Base-by-base conservation (phyloP, 2,113 vertebrate genomes). In the Nothobranchius kuhntae region DNA sequence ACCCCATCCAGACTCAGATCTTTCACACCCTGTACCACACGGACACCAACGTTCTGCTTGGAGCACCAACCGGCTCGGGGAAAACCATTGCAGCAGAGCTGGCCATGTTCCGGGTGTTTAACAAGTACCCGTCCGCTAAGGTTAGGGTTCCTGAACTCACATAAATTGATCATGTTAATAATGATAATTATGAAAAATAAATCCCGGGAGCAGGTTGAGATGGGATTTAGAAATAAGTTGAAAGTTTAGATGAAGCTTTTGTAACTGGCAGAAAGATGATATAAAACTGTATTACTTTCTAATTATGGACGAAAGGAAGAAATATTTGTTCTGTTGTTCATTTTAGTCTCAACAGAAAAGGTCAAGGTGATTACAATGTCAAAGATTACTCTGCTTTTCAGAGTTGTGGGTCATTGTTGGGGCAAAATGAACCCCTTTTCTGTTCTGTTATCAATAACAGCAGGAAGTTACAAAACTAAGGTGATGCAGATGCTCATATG, bases 1-100 rank as follows among this genome's bases (percentile, higher is more conserved):
- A 99, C 87, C 97, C 98, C 68, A 95, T 99, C 75, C 98, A 99
- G 92, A 99, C 98, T 0, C 98, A 99, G 79, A 98, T 99, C 91
- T 99, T 99, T 89, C 96, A 99, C 83, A 98, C 95, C 0, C 89
- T 99, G 0, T 99, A 99, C 80, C 96, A 99, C 89, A 96, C 94
- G 3, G 96, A 99, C 86, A 95, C 93, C 52, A 99, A 98, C 62
- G 95, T 99, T 78, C 93, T 99, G 47, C 96, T 99, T 78, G 98
- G 98, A 80, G 98, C 97, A 0, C 98, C 98, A 8, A 99, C 98
- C 10, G 98, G 98, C 71, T 99, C 98, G 12, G 97, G 98, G 46
- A 99, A 99, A 81, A 99, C 98, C 36, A 96, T 99, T 50, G 97
- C 97, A 45, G 98, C 98, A 13, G 98, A 99, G 87, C 89, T 99